Evolutionary conservation across 1,140 invertebrate genomes (phyloP), one percentile per base, ranked within the genome.

Genomic region (Drosophila persimilis): DNA sequence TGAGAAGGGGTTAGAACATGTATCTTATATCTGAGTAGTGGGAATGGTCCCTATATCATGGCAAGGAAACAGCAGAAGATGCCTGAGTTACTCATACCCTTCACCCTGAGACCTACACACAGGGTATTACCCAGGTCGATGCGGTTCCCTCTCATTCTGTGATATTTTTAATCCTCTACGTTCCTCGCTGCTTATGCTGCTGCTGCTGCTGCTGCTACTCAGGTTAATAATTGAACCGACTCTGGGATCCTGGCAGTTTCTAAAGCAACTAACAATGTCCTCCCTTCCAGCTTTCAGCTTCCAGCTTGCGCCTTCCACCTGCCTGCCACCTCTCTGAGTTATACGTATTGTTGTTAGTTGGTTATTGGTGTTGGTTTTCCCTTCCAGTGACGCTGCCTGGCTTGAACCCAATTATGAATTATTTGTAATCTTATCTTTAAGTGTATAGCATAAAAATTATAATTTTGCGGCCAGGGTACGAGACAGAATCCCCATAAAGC

Each of bases 351-450:
- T 84, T 70, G 57, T 67, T 62, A 46, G 57, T 56, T 64, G 48
- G 44, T 31, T 48, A 26, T 43, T 77, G 64, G 64, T 67, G 57
- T 70, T 51, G 59, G 58, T 51, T 35, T 78, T 61, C 55, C 52
- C 56, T 17, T 5, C 24, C 24, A 26, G 24, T 26, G 24, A 31
- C 53, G 35, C 48, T 46, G 67, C 64, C 70, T 73, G 62, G 69
- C 60, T 50, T 78, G 79, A 78, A 78, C 79, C 79, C 79, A 81
- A 81, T 81, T 81, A 81, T 81, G 79, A 81, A 83, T 81, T 81
- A 81, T 83, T 81, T 81, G 79, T 81, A 81, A 81, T 81, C 74
- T 81, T 81, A 83, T 81, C 79, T 81, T 83, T 78, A 81, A 81
- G 79, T 81, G 76, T 81, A 77, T 81, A 70, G 79, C 79, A 81